Evolutionary conservation across 2,113 vertebrate genomes (phyloP).

Genomic region (Hiodon alosoides): DNA sequence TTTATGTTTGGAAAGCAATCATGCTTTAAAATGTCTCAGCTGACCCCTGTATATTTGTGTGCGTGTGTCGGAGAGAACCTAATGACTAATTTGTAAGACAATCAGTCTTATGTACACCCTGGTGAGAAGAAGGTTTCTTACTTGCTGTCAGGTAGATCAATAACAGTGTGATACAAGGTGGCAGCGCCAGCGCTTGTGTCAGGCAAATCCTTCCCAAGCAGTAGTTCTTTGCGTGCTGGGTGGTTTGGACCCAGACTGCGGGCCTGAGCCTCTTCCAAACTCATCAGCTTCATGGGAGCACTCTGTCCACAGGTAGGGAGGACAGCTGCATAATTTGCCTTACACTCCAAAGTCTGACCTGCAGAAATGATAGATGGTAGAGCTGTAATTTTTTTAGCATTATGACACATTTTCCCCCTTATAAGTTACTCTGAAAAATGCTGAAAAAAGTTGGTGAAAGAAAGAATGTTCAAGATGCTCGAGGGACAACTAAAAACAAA

Average conservation of each 20-base stretch:
- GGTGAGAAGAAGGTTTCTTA: constrained; percentile 43
- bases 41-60: neutral
- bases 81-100: neutral
- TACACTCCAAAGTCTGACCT: constrained; percentile 62
- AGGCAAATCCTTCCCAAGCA: constrained; percentile 84
- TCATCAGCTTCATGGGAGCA: constrained; percentile 90
- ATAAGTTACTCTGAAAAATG: too few species aligned
- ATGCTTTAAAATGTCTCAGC: too few species aligned
- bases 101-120: too few species aligned
- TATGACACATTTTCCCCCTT: neutral
- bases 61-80: neutral
- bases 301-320: constrained; percentile 70
- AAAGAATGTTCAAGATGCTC: too few species aligned
- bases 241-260: constrained; percentile 80
- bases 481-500: too few species aligned
- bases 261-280: constrained; percentile 91
- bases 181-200: constrained; percentile 78
- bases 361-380: constrained; percentile 20
- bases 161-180: constrained; percentile 85
- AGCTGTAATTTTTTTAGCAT: neutral
- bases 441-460: too few species aligned
- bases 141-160: constrained; percentile 91
- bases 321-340: constrained; percentile 73
- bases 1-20: too few species aligned
- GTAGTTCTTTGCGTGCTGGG: constrained; percentile 77